These are phyloP conservation scores for Drosophila punjabiensis DNA, from an alignment of 1,140 invertebrate species.

Conservation along the genomic window DNA sequence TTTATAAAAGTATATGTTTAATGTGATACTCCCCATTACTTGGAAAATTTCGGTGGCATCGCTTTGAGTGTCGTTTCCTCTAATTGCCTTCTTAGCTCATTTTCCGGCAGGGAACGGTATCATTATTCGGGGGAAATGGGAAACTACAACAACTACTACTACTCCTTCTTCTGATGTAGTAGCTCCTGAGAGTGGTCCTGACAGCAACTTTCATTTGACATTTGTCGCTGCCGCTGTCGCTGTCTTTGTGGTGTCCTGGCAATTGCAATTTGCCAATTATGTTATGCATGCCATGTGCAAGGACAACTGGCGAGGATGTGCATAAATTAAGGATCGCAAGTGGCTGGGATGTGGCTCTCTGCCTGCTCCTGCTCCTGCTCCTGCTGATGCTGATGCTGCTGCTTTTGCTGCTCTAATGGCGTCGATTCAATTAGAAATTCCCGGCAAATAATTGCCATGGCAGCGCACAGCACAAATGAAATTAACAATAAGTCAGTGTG, in stretches of 20 bases:
- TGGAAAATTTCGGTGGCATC: background rate
- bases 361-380: background rate
- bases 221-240: slow-evolving; percentile 20
- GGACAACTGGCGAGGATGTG: slow-evolving; percentile 38
- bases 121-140: background rate
- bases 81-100: slow-evolving; percentile 39
- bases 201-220: slow-evolving; percentile 50
- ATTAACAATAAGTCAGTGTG: slow-evolving; percentile 44
- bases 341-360: slow-evolving; percentile 2
- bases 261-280: slow-evolving; percentile 53
- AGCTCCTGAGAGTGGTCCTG: slow-evolving; percentile 7
- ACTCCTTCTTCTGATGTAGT: background rate
- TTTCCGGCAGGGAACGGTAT: slow-evolving; percentile 1
- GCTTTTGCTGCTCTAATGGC: slow-evolving; percentile 34
- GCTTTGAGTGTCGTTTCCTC: background rate
- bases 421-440: slow-evolving; percentile 75
- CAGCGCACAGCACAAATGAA: slow-evolving; percentile 41
- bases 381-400: background rate
- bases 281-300: slow-evolving; percentile 45
- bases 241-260: slow-evolving; percentile 40
- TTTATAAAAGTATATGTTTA: background rate
- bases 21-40: background rate
- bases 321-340: slow-evolving; percentile 47
- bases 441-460: slow-evolving; percentile 61
- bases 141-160: background rate